Percentiles rank a stretch among this genome's conserved stretches.
Conservation (phyloP, 2,888 invertebrate species). For the Cynaeus angustus region DNA sequence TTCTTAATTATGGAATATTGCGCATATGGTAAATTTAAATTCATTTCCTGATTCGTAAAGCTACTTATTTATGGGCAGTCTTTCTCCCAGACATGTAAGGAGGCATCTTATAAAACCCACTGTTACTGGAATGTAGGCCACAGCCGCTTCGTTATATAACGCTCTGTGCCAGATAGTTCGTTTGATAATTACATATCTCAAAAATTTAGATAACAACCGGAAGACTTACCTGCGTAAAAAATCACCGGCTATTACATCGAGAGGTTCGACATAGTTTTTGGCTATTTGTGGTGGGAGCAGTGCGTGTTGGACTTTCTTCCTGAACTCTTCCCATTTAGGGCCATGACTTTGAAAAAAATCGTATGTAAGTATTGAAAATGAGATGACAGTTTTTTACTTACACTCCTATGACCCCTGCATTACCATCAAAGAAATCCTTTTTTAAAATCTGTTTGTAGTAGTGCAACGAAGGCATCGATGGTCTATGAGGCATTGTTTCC, state of each 20-base stretch:
- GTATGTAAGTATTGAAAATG: conserved; percentile 16
- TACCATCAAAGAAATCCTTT: conserved; percentile 81
- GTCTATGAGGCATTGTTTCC: conserved; percentile 81
- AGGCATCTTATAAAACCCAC: conserved; percentile 23
- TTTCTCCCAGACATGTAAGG: conserved; percentile 6
- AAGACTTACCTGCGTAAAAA: conserved; percentile 79
- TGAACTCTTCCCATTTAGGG: conserved; percentile 88
- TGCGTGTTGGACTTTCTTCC: conserved; percentile 88
- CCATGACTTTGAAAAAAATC: conserved; percentile 80
- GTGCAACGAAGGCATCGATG: conserved; percentile 82
- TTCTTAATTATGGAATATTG: neutral
- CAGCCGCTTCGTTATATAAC: conserved; percentile 39
- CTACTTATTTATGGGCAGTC: conserved; percentile 9
- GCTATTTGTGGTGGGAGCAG: conserved; percentile 87
- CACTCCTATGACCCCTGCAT: conserved; percentile 84
- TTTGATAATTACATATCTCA: conserved; percentile 9
- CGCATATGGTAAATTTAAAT: neutral
- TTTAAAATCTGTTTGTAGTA: conserved; percentile 82
- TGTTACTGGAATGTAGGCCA: conserved; percentile 39
- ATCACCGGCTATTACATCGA: conserved; percentile 84
- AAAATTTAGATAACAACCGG: conserved; percentile 33
- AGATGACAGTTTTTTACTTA: conserved; percentile 72
- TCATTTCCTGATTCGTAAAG: conserved; percentile 19
- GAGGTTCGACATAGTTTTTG: conserved; percentile 81
- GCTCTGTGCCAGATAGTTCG: conserved; percentile 4